Percentiles rank a stretch among this genome's conserved stretches.
phyloP scores from a whole-genome alignment of 2,888 invertebrate genomes.

The Stomorhina lunata region DNA sequence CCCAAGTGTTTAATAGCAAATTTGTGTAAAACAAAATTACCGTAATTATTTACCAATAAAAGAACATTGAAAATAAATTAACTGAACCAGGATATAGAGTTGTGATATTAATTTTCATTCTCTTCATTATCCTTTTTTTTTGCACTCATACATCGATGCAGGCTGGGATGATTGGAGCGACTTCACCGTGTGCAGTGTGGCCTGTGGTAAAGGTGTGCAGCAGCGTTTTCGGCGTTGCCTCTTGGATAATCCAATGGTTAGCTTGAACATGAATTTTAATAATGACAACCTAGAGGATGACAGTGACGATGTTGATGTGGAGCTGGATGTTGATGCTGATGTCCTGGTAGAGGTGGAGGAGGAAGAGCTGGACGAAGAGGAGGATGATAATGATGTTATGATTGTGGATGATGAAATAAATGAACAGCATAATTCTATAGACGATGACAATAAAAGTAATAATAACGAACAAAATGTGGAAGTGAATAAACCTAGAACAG shows the following conservation, averaged over 20 bases:
- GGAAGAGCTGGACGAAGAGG: conserved; percentile 18
- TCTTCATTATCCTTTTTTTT: background rate
- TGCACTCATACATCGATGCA: conserved; percentile 68
- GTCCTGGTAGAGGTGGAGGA: conserved; percentile 61
- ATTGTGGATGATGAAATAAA: conserved; percentile 47
- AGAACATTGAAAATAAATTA: conserved; percentile 28
- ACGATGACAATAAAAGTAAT: conserved; percentile 24
- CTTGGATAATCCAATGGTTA: conserved; percentile 78
- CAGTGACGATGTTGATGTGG: conserved; percentile 69
- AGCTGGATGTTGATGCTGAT: conserved; percentile 74
- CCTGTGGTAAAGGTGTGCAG: conserved; percentile 80
- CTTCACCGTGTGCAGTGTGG: conserved; percentile 79
- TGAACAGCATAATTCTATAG: conserved; percentile 39
- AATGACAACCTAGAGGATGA: conserved; percentile 68
- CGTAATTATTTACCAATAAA: conserved; percentile 31
- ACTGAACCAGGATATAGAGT: conserved; percentile 14
- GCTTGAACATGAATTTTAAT: conserved; percentile 77
- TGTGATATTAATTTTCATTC: background rate
- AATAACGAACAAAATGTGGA: conserved; percentile 13
- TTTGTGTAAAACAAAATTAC: conserved; percentile 27
- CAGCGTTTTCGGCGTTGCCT: conserved; percentile 79
- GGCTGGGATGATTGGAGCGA: conserved; percentile 80
- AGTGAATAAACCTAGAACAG: conserved; percentile 36
- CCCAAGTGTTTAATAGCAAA: conserved; percentile 31
- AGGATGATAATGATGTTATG: conserved; percentile 40